These are phyloP conservation scores for Amphimallon solstitiale DNA, from an alignment of 2,888 invertebrate genomes.

Conservation along the genomic window DNA sequence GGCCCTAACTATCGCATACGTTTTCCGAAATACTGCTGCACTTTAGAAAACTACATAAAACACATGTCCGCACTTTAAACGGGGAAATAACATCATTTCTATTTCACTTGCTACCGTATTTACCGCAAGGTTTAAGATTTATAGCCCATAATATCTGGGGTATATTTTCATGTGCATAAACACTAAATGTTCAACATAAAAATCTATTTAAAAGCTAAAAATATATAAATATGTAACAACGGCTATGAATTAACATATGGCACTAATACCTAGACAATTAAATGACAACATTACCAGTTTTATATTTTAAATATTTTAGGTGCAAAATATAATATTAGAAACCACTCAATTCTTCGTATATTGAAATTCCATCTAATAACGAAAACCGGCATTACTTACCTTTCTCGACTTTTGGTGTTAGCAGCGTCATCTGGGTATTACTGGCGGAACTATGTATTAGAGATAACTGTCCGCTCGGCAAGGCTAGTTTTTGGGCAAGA, in stretches of 20 bases:
- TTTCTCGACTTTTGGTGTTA: slow-evolving; percentile 63
- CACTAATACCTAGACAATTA: too few relatives aligned
- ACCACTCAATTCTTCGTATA: too few relatives aligned
- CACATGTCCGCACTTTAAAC: slow-evolving; percentile 12
- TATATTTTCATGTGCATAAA: neutral
- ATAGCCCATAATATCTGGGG: slow-evolving; percentile 13
- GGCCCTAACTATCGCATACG: neutral
- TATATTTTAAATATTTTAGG: too few relatives aligned
- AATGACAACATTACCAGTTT: too few relatives aligned
- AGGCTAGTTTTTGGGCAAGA: slow-evolving; percentile 80
- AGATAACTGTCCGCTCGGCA: slow-evolving; percentile 63
- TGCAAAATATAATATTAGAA: too few relatives aligned
- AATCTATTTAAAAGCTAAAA: too few relatives aligned
- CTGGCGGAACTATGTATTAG: slow-evolving; percentile 48
- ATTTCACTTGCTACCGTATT: slow-evolving; percentile 19
- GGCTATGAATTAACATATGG: too few relatives aligned
- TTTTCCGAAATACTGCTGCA: neutral
- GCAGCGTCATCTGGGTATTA: slow-evolving; percentile 58
- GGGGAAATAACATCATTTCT: slow-evolving; percentile 15
- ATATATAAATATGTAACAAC: too few relatives aligned
- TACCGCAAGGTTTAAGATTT: slow-evolving; percentile 16
- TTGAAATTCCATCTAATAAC: neutral
- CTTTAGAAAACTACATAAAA: slow-evolving; percentile 21
- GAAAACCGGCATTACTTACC: slow-evolving; percentile 52
- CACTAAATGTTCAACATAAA: too few relatives aligned